phyloP scores from a whole-genome alignment of 1,140 invertebrate species.

The Solenopsis fugax region DNA sequence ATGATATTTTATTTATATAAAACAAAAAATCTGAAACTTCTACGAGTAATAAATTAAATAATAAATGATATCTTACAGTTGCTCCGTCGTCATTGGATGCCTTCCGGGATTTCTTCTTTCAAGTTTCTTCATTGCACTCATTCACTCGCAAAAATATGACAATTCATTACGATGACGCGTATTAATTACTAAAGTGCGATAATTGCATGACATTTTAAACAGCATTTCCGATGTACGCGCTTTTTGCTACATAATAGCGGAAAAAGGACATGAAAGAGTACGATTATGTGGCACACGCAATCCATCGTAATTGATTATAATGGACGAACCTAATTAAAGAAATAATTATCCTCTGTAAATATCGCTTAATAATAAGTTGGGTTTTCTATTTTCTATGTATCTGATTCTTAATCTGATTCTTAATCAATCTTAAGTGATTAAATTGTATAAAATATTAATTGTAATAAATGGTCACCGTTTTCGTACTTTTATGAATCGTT shows the following conservation, averaged over 20 bases:
- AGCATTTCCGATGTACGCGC: background rate
- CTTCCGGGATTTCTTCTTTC: background rate
- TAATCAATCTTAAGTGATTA: background rate
- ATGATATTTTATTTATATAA: slow-evolving; percentile 2
- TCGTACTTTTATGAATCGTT: background rate
- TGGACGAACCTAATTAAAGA: background rate
- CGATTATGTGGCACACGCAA: background rate
- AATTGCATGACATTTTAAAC: background rate
- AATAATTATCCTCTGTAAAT: background rate
- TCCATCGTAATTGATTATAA: background rate
- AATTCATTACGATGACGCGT: background rate
- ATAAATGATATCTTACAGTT: background rate
- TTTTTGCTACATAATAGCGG: background rate
- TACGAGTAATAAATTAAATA: background rate
- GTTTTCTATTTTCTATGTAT: background rate
- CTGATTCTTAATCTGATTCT: background rate
- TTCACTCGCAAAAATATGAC: background rate
- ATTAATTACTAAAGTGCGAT: background rate
- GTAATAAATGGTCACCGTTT: background rate
- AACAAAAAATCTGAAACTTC: background rate
- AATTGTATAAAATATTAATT: background rate
- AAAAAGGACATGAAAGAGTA: background rate
- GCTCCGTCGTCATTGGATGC: background rate
- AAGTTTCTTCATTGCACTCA: background rate
- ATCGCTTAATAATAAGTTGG: background rate